Evolutionary conservation across 53 echinoderm and acorn worm species (phyloP).

Genomic region (Patiria pectinifera): DNA sequence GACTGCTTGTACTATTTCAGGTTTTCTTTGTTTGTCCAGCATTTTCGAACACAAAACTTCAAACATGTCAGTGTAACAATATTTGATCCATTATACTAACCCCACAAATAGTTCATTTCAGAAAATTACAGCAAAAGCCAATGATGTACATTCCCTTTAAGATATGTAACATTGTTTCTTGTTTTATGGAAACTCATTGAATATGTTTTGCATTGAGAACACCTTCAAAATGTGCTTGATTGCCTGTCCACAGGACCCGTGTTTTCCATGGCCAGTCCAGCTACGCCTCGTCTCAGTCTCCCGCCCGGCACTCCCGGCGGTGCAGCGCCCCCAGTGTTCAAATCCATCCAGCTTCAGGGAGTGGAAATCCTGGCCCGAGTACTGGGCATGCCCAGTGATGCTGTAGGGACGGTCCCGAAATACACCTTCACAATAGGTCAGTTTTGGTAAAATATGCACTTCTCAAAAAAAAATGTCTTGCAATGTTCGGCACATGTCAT

Average conservation of each 20-base stretch:
- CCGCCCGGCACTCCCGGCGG: constrained; percentile 63
- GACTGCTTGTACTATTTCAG: too few relatives aligned
- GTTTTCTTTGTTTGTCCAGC: too few relatives aligned
- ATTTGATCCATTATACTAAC: too few relatives aligned
- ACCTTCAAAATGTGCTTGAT: background rate
- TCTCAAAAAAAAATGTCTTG: background rate
- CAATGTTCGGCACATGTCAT: background rate
- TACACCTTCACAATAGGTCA: constrained; percentile 62
- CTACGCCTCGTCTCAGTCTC: constrained; percentile 85
- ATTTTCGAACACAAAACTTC: too few relatives aligned
- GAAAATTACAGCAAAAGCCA: too few relatives aligned
- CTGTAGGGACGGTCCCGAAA: background rate
- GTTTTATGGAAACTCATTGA: too few relatives aligned
- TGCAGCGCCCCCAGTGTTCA: constrained; percentile 59
- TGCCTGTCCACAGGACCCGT: constrained; percentile 12
- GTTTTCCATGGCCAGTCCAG: constrained; percentile 80
- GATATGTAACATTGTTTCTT: too few relatives aligned
- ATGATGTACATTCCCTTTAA: too few relatives aligned
- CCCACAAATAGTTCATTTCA: too few relatives aligned
- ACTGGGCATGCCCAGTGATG: constrained; percentile 59
- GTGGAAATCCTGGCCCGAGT: constrained; percentile 81
- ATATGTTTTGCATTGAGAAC: too few relatives aligned
- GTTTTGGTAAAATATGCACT: background rate
- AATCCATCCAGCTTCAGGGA: constrained; percentile 84
- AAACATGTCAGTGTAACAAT: too few relatives aligned